phyloP scores from a whole-genome alignment of 2,888 invertebrate genomes.

The Scaeva pyrastri region DNA sequence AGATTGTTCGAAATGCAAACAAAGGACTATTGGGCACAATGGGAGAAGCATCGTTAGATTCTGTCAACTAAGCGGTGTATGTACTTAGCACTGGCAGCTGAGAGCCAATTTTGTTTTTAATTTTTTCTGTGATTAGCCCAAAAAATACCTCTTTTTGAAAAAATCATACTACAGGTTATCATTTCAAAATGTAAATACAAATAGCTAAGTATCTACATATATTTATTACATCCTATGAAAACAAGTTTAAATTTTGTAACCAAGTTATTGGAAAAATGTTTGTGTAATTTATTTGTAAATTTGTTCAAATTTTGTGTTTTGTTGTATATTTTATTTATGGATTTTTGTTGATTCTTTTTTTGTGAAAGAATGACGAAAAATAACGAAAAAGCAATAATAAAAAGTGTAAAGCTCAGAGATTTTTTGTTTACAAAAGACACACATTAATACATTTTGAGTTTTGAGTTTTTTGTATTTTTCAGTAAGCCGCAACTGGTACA shows the following conservation, averaged over 20 bases:
- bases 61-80: background rate
- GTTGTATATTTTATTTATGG: background rate
- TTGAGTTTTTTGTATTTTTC: background rate
- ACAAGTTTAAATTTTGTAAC: background rate
- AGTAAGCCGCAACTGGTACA: slow-evolving; percentile 49
- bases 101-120: slow-evolving; percentile 12
- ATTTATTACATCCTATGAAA: no score
- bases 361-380: background rate
- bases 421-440: no score
- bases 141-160: slow-evolving; percentile 40
- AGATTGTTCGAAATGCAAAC: slow-evolving; percentile 98
- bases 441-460: no score
- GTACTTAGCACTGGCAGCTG: slow-evolving; percentile 55
- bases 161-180: slow-evolving; percentile 22
- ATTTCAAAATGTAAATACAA: background rate
- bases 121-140: slow-evolving; percentile 49
- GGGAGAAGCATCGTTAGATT: slow-evolving; percentile 85
- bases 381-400: background rate
- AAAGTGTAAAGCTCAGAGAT: no score
- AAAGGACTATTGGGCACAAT: slow-evolving; percentile 95
- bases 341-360: background rate
- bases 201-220: background rate
- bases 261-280: background rate
- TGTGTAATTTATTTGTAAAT: background rate
- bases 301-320: background rate